Conservation (phyloP, 2,888 invertebrate species). For the Cataglyphis cursor region DNA sequence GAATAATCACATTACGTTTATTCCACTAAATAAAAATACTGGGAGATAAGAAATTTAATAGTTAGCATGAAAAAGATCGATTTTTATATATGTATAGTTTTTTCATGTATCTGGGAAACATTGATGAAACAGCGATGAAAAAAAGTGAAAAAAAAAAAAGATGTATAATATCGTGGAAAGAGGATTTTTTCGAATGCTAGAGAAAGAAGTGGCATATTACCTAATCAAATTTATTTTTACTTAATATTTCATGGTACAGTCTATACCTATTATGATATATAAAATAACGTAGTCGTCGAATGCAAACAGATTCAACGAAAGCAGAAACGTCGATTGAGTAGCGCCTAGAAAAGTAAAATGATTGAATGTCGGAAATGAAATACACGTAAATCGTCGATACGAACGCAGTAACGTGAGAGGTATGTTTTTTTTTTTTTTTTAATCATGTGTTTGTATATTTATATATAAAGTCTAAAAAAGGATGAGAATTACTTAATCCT, state of each 20-base stretch:
- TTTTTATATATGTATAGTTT: neutral
- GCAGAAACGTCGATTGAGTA: constrained; percentile 74
- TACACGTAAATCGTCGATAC: constrained; percentile 37
- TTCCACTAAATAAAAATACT: neutral
- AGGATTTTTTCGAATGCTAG: neutral
- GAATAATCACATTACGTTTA: neutral
- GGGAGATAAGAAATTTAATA: neutral
- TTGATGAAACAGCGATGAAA: neutral
- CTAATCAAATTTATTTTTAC: constrained; percentile 87
- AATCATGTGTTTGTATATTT: constrained; percentile 84
- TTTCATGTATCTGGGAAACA: neutral
- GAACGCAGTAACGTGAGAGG: constrained; percentile 76
- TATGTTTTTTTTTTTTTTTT: constrained; percentile 74
- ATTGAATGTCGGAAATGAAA: constrained; percentile 75
- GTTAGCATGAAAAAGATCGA: neutral
- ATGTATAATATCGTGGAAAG: neutral
- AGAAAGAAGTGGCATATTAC: constrained; percentile 78
- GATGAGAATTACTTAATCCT: constrained; percentile 84
- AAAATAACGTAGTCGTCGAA: constrained; percentile 86
- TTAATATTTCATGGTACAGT: constrained; percentile 87
- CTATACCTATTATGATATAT: constrained; percentile 86
- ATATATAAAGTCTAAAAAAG: constrained; percentile 84
- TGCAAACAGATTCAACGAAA: constrained; percentile 79
- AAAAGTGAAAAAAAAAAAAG: neutral
- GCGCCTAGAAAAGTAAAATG: constrained; percentile 70